Percentiles rank a stretch among this genome's conserved stretches.
Evolutionary conservation across 1,140 invertebrate species (phyloP).

Genomic region (Atta texana): DNA sequence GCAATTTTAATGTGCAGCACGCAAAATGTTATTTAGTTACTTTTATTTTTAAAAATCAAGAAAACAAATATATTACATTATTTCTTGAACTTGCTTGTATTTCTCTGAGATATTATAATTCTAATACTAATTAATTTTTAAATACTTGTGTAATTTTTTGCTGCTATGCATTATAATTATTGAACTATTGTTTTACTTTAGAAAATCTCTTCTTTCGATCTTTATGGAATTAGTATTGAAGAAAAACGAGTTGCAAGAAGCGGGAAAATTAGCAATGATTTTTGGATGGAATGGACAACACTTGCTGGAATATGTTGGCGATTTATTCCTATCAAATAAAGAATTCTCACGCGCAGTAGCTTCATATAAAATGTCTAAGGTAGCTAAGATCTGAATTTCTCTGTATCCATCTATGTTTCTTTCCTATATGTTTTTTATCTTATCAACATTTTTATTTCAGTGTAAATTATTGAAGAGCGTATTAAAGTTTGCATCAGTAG

Average conservation of each 20-base stretch:
- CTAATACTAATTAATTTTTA: conserved; percentile 38
- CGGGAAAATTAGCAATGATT: conserved; percentile 86
- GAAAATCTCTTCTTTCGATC: conserved; percentile 88
- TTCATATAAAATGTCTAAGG: conserved; percentile 91
- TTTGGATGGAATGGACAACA: conserved; percentile 90
- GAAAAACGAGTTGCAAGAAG: conserved; percentile 87
- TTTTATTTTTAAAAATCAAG: neutral
- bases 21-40: neutral
- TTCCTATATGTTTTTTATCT: neutral
- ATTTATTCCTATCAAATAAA: conserved; percentile 89
- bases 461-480: conserved; percentile 90
- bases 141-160: neutral
- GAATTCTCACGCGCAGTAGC: conserved; percentile 89
- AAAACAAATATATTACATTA: neutral
- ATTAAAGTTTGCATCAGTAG: conserved; percentile 91
- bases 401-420: neutral
- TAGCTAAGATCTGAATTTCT: conserved; percentile 76
- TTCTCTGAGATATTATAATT: conserved; percentile 11
- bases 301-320: conserved; percentile 91
- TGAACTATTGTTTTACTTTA: conserved; percentile 71
- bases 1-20: neutral
- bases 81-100: neutral
- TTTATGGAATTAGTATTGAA: conserved; percentile 89
- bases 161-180: conserved; percentile 32
- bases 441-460: conserved; percentile 80